These are phyloP conservation scores for Athalia circularis DNA, from an alignment of 2,888 invertebrate genomes.

Conservation along the genomic window DNA sequence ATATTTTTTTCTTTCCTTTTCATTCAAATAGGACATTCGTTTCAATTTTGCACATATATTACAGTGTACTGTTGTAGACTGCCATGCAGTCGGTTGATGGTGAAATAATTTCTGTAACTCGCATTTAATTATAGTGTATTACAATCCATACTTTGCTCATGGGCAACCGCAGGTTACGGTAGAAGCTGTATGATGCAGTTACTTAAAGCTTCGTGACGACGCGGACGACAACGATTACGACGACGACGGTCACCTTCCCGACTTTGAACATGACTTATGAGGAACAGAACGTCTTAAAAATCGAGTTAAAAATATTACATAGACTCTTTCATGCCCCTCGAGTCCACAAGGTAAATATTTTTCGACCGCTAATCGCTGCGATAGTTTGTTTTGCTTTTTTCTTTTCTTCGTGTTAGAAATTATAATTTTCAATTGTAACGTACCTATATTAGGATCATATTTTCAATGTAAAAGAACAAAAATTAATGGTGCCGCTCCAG, in stretches of 20 bases:
- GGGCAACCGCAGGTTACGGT: background rate
- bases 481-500: no score
- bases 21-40: conserved; percentile 5
- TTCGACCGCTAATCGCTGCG: no score
- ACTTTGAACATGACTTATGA: background rate
- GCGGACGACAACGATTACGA: background rate
- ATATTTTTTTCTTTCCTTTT: conserved; percentile 1
- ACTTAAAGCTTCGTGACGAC: no score
- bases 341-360: no score
- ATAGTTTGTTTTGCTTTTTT: no score
- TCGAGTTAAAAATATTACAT: background rate
- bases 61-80: background rate
- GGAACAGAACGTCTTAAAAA: background rate
- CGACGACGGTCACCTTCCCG: conserved; percentile 11
- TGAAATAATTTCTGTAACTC: conserved; percentile 45
- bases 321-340: background rate
- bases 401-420: no score
- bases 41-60: conserved; percentile 43
- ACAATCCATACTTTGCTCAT: conserved; percentile 14
- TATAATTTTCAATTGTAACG: no score
- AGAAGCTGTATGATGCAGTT: background rate
- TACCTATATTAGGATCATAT: no score
- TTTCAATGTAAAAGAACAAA: no score
- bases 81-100: conserved; percentile 8
- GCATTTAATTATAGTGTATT: conserved; percentile 38